These are phyloP conservation scores for Mormyrus hasselquistii DNA, from an alignment of 2,797 vertebrate species.

Conservation along the genomic window DNA sequence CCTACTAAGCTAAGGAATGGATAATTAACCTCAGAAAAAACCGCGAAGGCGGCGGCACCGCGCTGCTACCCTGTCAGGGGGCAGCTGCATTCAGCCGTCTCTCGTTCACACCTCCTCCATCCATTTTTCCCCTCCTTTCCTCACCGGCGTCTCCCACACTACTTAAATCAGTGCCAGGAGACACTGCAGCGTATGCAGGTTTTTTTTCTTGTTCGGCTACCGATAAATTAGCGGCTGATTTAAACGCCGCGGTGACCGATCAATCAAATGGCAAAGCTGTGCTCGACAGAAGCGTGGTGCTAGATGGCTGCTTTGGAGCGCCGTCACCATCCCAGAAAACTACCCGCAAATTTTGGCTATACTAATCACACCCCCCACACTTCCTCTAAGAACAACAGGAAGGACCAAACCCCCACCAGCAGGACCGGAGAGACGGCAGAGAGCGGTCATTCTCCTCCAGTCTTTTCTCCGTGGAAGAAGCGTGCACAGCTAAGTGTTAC, in stretches of 20 bases:
- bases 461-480: not conserved
- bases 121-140: not conserved
- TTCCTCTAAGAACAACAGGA: not conserved
- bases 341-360: not conserved
- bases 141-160: not conserved
- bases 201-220: not conserved
- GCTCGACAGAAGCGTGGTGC: not conserved
- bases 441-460: not conserved
- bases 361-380: not conserved
- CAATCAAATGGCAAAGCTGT: not conserved
- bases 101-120: not conserved
- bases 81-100: not conserved
- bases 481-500: not conserved
- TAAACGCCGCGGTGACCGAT: not conserved
- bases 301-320: not conserved
- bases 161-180: not conserved
- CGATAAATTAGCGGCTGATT: not conserved
- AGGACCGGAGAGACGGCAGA: not conserved
- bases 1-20: not conserved
- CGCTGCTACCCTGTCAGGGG: not conserved
- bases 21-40: not conserved
- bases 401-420: not conserved
- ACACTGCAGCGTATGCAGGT: not conserved
- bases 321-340: not conserved
- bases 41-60: not conserved